A percentile compares a stretch with the other conserved stretches of the same genome.
phyloP scores from a whole-genome alignment of 2,888 invertebrate species.

The Lomographa bimaculata region DNA sequence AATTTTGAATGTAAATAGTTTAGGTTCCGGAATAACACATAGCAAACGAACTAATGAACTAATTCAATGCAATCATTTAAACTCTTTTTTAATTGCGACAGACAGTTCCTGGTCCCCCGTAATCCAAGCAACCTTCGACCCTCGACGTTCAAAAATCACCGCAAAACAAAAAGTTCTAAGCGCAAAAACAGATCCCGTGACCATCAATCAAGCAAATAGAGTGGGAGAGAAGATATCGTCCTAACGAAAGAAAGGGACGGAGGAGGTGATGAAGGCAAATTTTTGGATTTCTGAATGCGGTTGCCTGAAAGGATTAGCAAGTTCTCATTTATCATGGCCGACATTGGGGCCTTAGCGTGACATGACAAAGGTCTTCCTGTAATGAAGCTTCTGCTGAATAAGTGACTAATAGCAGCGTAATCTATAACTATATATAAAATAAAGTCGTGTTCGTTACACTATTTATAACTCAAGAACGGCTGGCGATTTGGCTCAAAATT shows the following conservation, averaged over 20 bases:
- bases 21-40: no score
- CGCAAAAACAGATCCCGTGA: slow-evolving; percentile 26
- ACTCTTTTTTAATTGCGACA: slow-evolving; percentile 1
- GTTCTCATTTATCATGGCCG: slow-evolving; percentile 42
- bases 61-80: no score
- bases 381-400: slow-evolving; percentile 38
- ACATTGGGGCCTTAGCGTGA: slow-evolving; percentile 32
- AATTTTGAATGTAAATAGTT: no score
- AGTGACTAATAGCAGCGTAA: slow-evolving; percentile 7
- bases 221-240: slow-evolving; percentile 13
- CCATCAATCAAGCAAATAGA: slow-evolving; percentile 29
- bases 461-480: no score
- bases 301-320: slow-evolving; percentile 41
- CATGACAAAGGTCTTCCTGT: slow-evolving; percentile 40
- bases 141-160: slow-evolving; percentile 31
- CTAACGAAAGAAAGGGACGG: slow-evolving; percentile 16
- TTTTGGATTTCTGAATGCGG: slow-evolving; percentile 35
- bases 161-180: slow-evolving; percentile 22
- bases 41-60: no score
- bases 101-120: slow-evolving; percentile 10
- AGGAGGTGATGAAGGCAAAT: slow-evolving; percentile 28
- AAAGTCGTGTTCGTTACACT: no score
- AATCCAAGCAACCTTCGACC: slow-evolving; percentile 25
- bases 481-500: no score
- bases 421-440: slow-evolving; percentile 4